These are phyloP conservation scores for Poeciliopsis gracilis DNA, from an alignment of 2,797 vertebrate species.

Conservation along the genomic window DNA sequence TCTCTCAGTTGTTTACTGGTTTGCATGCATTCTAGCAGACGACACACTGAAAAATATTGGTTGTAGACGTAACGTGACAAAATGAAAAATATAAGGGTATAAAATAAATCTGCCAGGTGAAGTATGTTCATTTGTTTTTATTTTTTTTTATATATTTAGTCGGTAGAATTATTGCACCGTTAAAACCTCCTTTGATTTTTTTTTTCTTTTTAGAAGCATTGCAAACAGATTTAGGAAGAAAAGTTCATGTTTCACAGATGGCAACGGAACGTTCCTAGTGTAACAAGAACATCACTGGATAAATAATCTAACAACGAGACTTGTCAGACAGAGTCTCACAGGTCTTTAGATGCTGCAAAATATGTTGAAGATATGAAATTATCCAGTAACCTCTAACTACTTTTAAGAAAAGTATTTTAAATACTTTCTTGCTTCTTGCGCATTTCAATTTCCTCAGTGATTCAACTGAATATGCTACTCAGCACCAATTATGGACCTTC, in stretches of 20 bases:
- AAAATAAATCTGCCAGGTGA: background rate
- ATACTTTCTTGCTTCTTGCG: background rate
- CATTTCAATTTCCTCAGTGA: background rate
- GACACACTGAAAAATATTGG: background rate
- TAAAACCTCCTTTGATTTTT: background rate
- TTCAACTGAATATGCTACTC: background rate
- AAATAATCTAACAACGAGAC: background rate
- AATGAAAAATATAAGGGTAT: background rate
- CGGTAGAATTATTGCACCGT: background rate
- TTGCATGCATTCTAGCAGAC: background rate
- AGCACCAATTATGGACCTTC: background rate
- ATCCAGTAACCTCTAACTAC: background rate
- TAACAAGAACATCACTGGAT: background rate
- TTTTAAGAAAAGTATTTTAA: background rate
- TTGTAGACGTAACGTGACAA: background rate
- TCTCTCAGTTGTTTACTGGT: background rate
- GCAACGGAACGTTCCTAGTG: background rate
- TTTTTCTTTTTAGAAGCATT: background rate
- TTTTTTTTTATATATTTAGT: background rate
- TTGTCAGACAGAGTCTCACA: background rate
- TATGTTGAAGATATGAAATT: background rate
- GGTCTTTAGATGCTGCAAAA: background rate
- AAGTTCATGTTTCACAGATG: background rate
- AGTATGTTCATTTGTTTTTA: background rate
- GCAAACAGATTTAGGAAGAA: slow-evolving; percentile 1